Conservation (phyloP, 2,888 invertebrate species). For the Gari tellinella region DNA sequence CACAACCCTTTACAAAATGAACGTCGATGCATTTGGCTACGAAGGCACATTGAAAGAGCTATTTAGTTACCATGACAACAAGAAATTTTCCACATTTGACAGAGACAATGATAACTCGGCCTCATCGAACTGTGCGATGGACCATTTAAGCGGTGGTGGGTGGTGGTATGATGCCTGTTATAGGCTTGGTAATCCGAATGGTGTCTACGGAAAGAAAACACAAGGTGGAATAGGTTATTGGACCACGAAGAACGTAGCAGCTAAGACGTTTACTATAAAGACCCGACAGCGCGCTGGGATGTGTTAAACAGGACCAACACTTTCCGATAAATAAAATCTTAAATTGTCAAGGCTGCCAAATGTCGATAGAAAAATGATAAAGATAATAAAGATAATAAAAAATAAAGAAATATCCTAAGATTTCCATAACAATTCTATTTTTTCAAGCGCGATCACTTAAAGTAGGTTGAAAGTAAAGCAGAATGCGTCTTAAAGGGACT, state of each 20-base stretch:
- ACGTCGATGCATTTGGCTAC: constrained; percentile 84
- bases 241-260: neutral
- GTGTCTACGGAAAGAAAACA: constrained; percentile 34
- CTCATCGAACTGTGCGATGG: constrained; percentile 4
- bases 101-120: constrained; percentile 28
- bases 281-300: neutral
- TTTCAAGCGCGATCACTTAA: no score
- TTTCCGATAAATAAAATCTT: no score
- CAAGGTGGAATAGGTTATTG: constrained; percentile 34
- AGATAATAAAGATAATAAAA: no score
- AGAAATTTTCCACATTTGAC: constrained; percentile 48
- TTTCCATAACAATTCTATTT: no score
- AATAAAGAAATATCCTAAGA: no score
- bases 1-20: constrained; percentile 41
- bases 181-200: constrained; percentile 31
- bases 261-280: neutral
- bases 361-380: no score
- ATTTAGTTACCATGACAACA: constrained; percentile 35
- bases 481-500: no score
- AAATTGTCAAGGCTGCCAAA: no score
- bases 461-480: no score
- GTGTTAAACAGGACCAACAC: neutral
- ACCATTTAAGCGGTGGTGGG: constrained; percentile 30
- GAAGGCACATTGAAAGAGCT: constrained; percentile 21
- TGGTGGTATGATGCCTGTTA: constrained; percentile 43